phyloP scores from a whole-genome alignment of 2,888 invertebrate genomes.

The Pyrrhia umbra region DNA sequence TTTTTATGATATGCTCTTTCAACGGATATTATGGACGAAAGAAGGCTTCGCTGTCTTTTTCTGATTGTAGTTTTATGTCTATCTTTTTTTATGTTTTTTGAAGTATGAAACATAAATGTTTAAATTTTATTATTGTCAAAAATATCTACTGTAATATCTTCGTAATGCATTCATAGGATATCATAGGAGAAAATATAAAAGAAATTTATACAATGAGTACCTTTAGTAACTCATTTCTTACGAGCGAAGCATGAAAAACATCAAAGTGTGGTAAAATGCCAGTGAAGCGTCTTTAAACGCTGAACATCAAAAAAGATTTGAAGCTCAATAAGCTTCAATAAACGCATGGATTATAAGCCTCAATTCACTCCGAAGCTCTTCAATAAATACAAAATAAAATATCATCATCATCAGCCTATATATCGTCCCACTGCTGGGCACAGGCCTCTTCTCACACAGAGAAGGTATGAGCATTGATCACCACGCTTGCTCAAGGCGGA shows the following conservation, averaged over 20 bases:
- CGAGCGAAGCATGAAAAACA: background rate
- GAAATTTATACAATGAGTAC: too few species aligned
- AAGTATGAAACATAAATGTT: too few species aligned
- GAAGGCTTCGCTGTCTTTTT: slow-evolving; percentile 31
- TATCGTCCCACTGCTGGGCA: too few species aligned
- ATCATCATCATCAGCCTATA: too few species aligned
- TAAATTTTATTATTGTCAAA: too few species aligned
- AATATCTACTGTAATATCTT: too few species aligned
- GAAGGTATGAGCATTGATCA: too few species aligned
- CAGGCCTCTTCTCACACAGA: too few species aligned
- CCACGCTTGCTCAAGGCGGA: too few species aligned
- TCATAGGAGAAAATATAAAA: too few species aligned
- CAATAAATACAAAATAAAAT: slow-evolving; percentile 15
- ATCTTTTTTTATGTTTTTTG: slow-evolving; percentile 4
- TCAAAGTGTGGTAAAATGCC: slow-evolving; percentile 8
- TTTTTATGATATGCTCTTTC: slow-evolving; percentile 51
- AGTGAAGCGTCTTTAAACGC: slow-evolving; percentile 5
- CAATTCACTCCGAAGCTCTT: background rate
- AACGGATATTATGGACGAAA: slow-evolving; percentile 35
- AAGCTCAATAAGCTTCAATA: slow-evolving; percentile 9
- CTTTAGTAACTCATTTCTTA: background rate
- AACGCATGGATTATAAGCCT: background rate
- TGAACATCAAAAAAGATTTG: slow-evolving; percentile 27
- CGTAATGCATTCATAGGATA: too few species aligned
- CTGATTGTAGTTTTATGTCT: slow-evolving; percentile 26